A percentile compares a stretch with the other conserved stretches of the same genome.
These are phyloP conservation scores for Staurois parvus DNA, from an alignment of 2,797 vertebrate genomes.

Conservation along the genomic window DNA sequence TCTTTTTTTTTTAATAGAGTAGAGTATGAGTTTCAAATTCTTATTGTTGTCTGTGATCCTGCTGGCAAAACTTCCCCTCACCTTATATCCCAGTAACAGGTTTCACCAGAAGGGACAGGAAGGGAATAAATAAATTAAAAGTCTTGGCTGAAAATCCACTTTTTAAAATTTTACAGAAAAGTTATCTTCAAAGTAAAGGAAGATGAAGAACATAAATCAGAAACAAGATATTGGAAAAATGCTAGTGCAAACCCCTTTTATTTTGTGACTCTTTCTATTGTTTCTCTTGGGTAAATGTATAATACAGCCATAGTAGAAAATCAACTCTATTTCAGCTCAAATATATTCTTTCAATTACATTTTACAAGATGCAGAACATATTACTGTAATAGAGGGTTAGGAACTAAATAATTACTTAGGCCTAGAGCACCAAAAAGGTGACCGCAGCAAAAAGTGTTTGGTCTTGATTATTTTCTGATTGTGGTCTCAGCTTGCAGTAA, in stretches of 20 bases:
- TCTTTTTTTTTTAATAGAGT: too few species aligned
- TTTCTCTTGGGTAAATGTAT: constrained; percentile 74
- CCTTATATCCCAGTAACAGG: too few species aligned
- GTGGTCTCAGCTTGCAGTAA: constrained; percentile 61
- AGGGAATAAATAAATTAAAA: background rate
- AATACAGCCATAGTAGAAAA: constrained; percentile 77
- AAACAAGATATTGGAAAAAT: constrained; percentile 83
- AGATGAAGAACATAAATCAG: constrained; percentile 72
- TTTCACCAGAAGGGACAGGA: too few species aligned
- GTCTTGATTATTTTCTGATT: constrained; percentile 72
- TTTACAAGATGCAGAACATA: constrained; percentile 69
- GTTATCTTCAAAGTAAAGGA: background rate
- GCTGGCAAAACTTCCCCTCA: too few species aligned
- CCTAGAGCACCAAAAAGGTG: constrained; percentile 66
- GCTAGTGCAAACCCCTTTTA: constrained; percentile 78
- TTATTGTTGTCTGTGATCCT: too few species aligned
- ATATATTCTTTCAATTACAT: constrained; percentile 72
- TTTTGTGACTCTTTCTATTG: constrained; percentile 72
- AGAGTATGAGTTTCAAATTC: too few species aligned
- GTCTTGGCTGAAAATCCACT: background rate
- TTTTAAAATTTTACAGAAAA: background rate
- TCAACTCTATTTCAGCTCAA: constrained; percentile 51
- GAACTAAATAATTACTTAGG: constrained; percentile 73
- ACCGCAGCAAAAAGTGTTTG: constrained; percentile 65
- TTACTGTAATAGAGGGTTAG: constrained; percentile 72